Percentiles rank a stretch among this genome's conserved stretches.
These are phyloP conservation scores for Talpa occidentalis DNA, from an alignment of 2,113 vertebrate species.

Conservation along the genomic window DNA sequence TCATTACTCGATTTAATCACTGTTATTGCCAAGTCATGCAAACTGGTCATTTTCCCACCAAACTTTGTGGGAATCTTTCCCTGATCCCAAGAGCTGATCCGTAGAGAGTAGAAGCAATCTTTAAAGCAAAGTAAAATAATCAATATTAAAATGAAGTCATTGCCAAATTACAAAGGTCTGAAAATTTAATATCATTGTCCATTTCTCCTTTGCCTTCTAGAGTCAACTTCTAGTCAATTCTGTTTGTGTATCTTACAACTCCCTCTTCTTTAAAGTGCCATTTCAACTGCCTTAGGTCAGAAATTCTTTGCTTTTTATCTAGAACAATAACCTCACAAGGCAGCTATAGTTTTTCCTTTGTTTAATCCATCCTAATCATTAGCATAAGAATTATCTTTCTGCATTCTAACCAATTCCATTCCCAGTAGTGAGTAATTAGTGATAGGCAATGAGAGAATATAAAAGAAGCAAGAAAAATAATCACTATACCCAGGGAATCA, in stretches of 20 bases:
- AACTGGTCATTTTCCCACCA: slow-evolving; percentile 56
- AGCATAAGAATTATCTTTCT: background rate
- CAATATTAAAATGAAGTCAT: background rate
- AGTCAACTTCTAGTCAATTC: background rate
- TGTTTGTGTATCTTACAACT: background rate
- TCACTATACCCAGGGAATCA: background rate
- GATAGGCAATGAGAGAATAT: background rate
- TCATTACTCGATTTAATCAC: slow-evolving; percentile 59
- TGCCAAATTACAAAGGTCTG: background rate
- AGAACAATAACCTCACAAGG: background rate
- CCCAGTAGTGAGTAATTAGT: background rate
- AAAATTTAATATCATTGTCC: background rate
- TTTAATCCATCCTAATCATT: background rate
- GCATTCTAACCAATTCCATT: background rate
- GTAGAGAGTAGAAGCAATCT: background rate
- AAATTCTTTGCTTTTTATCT: background rate
- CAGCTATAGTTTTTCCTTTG: background rate
- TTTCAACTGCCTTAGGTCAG: background rate
- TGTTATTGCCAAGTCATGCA: slow-evolving; percentile 38
- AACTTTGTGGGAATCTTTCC: slow-evolving; percentile 50
- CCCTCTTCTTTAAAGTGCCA: background rate
- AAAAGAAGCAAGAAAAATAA: background rate
- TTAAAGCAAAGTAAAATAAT: background rate
- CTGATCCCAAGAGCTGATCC: background rate
- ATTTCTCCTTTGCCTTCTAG: background rate